A percentile compares a stretch with the other conserved stretches of the same genome.
Evolutionary conservation across 2,888 invertebrate genomes (phyloP).

Genomic region (Lathronympha strigana): DNA sequence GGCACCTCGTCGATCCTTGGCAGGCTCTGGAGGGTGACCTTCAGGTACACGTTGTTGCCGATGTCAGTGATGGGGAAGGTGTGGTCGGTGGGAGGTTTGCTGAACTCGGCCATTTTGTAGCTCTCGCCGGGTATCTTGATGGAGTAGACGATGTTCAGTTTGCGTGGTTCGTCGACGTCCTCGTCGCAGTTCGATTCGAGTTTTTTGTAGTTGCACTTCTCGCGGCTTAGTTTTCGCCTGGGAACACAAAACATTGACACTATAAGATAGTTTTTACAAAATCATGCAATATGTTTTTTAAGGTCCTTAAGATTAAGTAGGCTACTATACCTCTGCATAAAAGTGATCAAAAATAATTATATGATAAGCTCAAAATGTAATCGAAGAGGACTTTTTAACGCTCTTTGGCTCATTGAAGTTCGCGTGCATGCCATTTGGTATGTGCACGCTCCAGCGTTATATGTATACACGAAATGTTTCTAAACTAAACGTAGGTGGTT

Average conservation of each 20-base stretch:
- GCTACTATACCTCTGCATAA: not conserved
- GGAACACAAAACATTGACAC: constrained; percentile 35
- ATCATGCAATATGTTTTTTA: too few species aligned
- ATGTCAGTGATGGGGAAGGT: constrained; percentile 89
- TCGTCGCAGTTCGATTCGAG: constrained; percentile 76
- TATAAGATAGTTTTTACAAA: not conserved
- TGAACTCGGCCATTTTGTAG: constrained; percentile 79
- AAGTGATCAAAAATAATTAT: not conserved
- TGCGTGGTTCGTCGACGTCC: constrained; percentile 63
- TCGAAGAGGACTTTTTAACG: not conserved
- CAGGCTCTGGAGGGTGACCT: constrained; percentile 86
- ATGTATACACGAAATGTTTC: too few species aligned
- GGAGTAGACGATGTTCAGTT: constrained; percentile 86
- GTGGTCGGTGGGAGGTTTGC: constrained; percentile 86
- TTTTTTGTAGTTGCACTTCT: constrained; percentile 79
- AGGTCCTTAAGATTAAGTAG: too few species aligned
- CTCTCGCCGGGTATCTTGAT: constrained; percentile 87
- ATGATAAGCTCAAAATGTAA: not conserved
- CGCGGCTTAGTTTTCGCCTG: constrained; percentile 79
- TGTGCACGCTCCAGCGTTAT: not conserved
- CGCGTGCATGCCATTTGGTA: not conserved
- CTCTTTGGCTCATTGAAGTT: not conserved
- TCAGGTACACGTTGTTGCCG: constrained; percentile 86
- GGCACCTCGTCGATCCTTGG: constrained; percentile 91
- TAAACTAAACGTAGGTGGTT: too few species aligned